These are phyloP conservation scores for Phoxinus dragarum DNA, from an alignment of 2,797 vertebrate genomes.

Conservation along the genomic window DNA sequence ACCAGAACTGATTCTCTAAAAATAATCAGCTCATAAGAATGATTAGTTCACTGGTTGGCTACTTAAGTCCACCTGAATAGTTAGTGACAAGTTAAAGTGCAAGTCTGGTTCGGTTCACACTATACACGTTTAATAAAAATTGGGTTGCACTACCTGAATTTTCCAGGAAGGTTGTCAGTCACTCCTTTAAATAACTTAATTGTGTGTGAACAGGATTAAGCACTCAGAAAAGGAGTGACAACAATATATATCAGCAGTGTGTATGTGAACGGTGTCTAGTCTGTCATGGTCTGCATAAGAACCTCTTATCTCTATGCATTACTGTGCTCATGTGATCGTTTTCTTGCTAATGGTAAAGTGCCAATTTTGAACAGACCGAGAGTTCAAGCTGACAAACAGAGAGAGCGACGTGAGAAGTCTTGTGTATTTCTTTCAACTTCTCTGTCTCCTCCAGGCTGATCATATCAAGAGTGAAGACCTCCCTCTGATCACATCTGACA, in stretches of 20 bases:
- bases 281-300: background rate
- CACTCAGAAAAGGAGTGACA: constrained; percentile 3
- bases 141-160: background rate
- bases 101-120: background rate
- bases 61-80: background rate
- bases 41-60: background rate
- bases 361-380: constrained; percentile 57
- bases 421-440: constrained; percentile 50
- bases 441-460: constrained; percentile 58
- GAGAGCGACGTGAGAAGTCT: constrained; percentile 43
- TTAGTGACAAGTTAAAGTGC: background rate
- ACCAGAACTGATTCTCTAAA: background rate
- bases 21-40: background rate
- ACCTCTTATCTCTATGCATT: background rate
- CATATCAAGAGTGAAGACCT: constrained; percentile 56
- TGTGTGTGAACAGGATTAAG: background rate
- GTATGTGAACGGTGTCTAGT: background rate
- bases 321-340: constrained; percentile 32
- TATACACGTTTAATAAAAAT: background rate
- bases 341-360: constrained; percentile 42
- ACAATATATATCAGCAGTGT: background rate
- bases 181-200: background rate
- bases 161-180: background rate
- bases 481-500: constrained; percentile 66
- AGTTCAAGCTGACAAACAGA: constrained; percentile 37